Percentiles rank a stretch among this genome's conserved stretches.
These are phyloP conservation scores for Zonotrichia leucophrys DNA, from an alignment of 2,113 vertebrate species.

Conservation along the genomic window DNA sequence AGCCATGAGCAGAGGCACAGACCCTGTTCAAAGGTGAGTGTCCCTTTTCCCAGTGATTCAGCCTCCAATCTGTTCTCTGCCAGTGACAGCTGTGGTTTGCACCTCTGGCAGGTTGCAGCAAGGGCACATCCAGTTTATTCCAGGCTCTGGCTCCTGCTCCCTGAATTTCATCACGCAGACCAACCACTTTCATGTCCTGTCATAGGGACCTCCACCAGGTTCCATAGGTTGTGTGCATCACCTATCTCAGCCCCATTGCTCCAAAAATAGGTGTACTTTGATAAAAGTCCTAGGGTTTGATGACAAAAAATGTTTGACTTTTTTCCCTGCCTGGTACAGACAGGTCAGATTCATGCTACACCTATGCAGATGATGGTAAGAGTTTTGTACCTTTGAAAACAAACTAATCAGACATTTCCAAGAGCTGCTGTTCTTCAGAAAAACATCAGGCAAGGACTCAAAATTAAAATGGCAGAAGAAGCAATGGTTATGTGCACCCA, in stretches of 20 bases:
- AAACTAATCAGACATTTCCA: neutral
- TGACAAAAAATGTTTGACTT: neutral
- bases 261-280: fast-evolving
- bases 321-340: neutral
- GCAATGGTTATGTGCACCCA: neutral
- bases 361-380: neutral
- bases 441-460: neutral
- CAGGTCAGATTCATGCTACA: neutral
- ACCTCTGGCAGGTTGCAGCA: neutral
- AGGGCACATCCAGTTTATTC: neutral
- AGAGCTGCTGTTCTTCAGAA: neutral
- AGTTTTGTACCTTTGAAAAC: neutral
- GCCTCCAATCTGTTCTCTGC: neutral
- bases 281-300: neutral
- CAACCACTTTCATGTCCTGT: fast-evolving
- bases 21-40: neutral
- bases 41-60: neutral
- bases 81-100: neutral
- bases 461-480: neutral
- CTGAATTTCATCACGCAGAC: neutral
- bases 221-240: neutral
- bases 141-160: neutral
- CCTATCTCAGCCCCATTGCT: neutral
- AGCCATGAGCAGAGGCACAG: neutral
- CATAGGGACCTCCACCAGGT: neutral